phyloP scores from a whole-genome alignment of 2,797 vertebrate genomes.

The Lacerta viridis region DNA sequence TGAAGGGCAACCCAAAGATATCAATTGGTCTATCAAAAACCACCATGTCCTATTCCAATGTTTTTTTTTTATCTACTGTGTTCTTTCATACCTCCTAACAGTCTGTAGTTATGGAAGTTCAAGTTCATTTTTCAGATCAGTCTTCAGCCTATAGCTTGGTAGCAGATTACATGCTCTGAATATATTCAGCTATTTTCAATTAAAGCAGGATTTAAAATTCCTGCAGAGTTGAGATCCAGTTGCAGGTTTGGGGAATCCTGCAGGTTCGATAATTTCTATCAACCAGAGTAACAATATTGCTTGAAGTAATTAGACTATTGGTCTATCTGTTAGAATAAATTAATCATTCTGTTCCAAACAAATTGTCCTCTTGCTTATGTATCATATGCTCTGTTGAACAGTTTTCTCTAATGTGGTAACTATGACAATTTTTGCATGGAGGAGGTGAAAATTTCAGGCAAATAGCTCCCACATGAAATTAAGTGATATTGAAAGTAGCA shows the following conservation, averaged over 20 bases:
- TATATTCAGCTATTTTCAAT: not conserved
- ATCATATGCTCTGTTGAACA: not conserved
- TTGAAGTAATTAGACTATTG: not conserved
- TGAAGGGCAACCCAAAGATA: no score
- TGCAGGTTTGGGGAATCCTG: not conserved
- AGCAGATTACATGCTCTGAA: not conserved
- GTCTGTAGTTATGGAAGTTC: not conserved
- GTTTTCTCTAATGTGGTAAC: not conserved
- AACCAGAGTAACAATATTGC: not conserved
- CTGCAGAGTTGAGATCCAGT: no score
- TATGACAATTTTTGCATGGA: not conserved
- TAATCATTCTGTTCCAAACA: not conserved
- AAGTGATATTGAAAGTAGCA: not conserved
- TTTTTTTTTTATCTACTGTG: not conserved
- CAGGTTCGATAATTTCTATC: not conserved
- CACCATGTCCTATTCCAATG: not conserved
- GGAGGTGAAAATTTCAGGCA: not conserved
- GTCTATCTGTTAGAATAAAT: not conserved
- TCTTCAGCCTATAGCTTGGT: not conserved
- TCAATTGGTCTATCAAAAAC: no score
- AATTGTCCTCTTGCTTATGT: not conserved
- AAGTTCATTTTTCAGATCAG: not conserved
- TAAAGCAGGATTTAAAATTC: not conserved
- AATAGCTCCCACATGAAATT: not conserved
- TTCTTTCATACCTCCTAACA: not conserved